Evolutionary conservation across 2,113 vertebrate genomes (phyloP).

Genomic region (Hucho hucho): DNA sequence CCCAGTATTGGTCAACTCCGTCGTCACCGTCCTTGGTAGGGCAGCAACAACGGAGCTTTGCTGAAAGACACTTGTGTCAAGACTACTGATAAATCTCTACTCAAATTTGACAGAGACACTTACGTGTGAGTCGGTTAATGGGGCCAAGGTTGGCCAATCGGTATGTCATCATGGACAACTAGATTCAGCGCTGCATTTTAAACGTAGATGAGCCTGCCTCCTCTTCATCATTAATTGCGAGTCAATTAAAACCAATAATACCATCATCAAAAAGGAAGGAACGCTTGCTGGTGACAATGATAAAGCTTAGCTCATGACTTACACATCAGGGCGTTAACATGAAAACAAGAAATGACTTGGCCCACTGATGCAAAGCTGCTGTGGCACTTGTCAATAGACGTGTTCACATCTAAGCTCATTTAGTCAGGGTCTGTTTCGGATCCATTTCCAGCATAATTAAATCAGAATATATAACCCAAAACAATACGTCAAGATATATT

Average conservation of each 20-base stretch:
- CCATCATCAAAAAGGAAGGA: too few species aligned
- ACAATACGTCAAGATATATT: slow-evolving; percentile 65
- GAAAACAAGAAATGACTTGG: slow-evolving; percentile 5
- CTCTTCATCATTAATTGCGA: too few species aligned
- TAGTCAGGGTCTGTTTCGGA: slow-evolving; percentile 37
- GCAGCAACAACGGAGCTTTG: too few species aligned
- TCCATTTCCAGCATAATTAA: slow-evolving; percentile 53
- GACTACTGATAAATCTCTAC: too few species aligned
- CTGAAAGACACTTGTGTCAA: too few species aligned
- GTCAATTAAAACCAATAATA: too few species aligned
- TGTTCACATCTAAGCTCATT: slow-evolving; percentile 43
- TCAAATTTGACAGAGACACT: too few species aligned
- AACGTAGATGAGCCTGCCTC: not conserved
- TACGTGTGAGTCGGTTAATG: too few species aligned
- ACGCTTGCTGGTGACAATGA: too few species aligned
- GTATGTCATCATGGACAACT: not conserved
- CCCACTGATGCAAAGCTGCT: slow-evolving; percentile 39
- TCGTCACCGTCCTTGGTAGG: too few species aligned
- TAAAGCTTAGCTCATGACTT: not conserved
- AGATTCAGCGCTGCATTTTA: not conserved
- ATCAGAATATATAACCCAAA: slow-evolving; percentile 57
- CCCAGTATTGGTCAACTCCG: too few species aligned
- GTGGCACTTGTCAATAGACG: slow-evolving; percentile 36
- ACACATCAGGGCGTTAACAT: slow-evolving; percentile 37
- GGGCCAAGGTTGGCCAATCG: too few species aligned